Conservation (phyloP, 2,888 invertebrate genomes). For the Drosophila niveifrons region DNA sequence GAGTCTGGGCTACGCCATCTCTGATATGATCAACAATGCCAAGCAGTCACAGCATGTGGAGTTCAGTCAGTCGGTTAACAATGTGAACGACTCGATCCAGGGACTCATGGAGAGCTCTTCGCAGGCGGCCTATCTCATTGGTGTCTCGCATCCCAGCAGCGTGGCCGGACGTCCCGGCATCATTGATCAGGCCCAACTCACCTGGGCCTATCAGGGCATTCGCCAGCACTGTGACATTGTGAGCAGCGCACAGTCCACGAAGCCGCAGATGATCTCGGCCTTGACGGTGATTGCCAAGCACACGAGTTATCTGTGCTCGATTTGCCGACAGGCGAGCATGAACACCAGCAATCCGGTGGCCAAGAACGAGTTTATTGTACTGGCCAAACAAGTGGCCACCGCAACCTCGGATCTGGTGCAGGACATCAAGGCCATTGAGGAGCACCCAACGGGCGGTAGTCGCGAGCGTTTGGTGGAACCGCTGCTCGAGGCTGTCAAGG, state of each 20-base stretch:
- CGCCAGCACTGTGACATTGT: slow-evolving; percentile 94
- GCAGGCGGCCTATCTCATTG: slow-evolving; percentile 97
- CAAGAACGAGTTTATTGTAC: slow-evolving; percentile 98
- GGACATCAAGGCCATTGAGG: slow-evolving; percentile 96
- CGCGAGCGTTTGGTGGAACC: slow-evolving; percentile 93
- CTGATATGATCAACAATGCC: slow-evolving; percentile 96
- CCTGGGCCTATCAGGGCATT: slow-evolving; percentile 95
- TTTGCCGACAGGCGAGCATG: slow-evolving; percentile 96
- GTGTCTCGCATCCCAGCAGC: slow-evolving; percentile 95
- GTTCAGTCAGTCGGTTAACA: slow-evolving; percentile 93
- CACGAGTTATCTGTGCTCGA: slow-evolving; percentile 97
- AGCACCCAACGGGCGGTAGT: slow-evolving; percentile 92
- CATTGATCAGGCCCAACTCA: slow-evolving; percentile 94
- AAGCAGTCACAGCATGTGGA: slow-evolving; percentile 94
- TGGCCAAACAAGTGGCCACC: slow-evolving; percentile 98
- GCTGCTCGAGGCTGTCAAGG: slow-evolving; percentile 95
- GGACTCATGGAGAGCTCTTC: slow-evolving; percentile 96
- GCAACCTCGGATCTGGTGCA: slow-evolving; percentile 97
- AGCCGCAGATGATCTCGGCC: slow-evolving; percentile 94
- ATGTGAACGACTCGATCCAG: slow-evolving; percentile 95
- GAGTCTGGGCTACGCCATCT: slow-evolving; percentile 95
- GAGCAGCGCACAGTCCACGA: slow-evolving; percentile 89
- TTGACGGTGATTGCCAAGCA: slow-evolving; percentile 98
- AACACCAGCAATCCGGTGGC: slow-evolving; percentile 96
- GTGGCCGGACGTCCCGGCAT: slow-evolving; percentile 95